These are phyloP conservation scores for Semaprochilodus insignis DNA, from an alignment of 2,797 vertebrate genomes.

Conservation along the genomic window DNA sequence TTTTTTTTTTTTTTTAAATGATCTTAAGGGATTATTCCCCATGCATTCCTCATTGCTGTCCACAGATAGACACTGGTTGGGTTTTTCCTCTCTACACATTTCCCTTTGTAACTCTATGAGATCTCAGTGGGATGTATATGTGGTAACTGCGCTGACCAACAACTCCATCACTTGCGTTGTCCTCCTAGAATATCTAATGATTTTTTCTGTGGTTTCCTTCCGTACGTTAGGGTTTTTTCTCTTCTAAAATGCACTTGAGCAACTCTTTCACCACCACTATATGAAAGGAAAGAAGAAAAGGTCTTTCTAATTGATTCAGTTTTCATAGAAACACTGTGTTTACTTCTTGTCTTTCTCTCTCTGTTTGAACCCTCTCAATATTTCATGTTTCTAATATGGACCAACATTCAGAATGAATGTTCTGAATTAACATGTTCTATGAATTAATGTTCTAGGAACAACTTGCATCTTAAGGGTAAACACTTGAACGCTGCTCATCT, in stretches of 20 bases:
- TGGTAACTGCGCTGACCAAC: background rate
- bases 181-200: background rate
- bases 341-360: background rate
- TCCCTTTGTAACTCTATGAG: background rate
- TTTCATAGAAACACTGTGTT: background rate
- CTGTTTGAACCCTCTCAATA: background rate
- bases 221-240: background rate
- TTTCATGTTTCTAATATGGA: background rate
- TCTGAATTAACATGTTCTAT: background rate
- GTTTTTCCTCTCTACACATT: background rate
- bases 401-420: background rate
- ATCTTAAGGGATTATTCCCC: background rate
- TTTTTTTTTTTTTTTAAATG: no score
- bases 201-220: background rate
- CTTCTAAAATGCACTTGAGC: background rate
- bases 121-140: background rate
- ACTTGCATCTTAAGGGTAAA: slow-evolving; percentile 23
- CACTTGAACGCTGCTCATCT: slow-evolving; percentile 6
- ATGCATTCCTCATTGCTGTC: background rate
- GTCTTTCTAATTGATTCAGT: background rate
- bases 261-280: no score
- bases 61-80: background rate
- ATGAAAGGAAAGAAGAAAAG: background rate
- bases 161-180: background rate
- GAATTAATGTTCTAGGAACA: slow-evolving; percentile 11